phyloP scores from a whole-genome alignment of 2,888 invertebrate genomes.

The Lagria hirta region DNA sequence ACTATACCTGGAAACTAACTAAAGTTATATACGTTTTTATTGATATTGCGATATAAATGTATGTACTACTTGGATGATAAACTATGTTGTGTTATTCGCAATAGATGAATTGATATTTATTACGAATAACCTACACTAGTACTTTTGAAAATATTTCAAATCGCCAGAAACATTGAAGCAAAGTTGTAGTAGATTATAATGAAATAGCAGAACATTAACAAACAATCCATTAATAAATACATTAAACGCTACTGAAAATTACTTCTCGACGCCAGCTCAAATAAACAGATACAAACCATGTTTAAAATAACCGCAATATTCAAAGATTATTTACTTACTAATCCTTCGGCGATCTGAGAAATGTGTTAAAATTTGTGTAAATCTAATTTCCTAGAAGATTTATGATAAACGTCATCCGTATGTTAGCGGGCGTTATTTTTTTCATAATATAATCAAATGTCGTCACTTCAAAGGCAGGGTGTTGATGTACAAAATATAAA shows the following conservation, averaged over 20 bases:
- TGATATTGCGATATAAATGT: too few species aligned
- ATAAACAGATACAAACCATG: slow-evolving; percentile 43
- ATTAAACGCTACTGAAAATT: slow-evolving; percentile 48
- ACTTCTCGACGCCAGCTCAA: slow-evolving; percentile 51
- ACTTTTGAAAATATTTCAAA: slow-evolving; percentile 32
- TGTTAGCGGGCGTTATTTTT: slow-evolving; percentile 25
- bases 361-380: slow-evolving; percentile 43
- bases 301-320: slow-evolving; percentile 26
- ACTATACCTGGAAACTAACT: too few species aligned
- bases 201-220: slow-evolving; percentile 49
- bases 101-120: too few species aligned
- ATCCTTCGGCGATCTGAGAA: slow-evolving; percentile 32
- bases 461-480: slow-evolving; percentile 23
- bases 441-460: slow-evolving; percentile 28
- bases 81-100: neutral
- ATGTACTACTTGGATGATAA: too few species aligned
- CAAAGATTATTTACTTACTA: slow-evolving; percentile 30
- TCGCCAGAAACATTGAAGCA: slow-evolving; percentile 31
- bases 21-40: too few species aligned
- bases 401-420: slow-evolving; percentile 32
- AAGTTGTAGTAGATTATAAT: slow-evolving; percentile 39
- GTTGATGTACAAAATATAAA: slow-evolving; percentile 8
- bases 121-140: too few species aligned
- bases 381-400: slow-evolving; percentile 38
- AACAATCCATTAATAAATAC: slow-evolving; percentile 53